Evolutionary conservation across 2,888 invertebrate species (phyloP), one percentile per base, ranked within the genome.

Genomic region (Clepsis dumicolana): DNA sequence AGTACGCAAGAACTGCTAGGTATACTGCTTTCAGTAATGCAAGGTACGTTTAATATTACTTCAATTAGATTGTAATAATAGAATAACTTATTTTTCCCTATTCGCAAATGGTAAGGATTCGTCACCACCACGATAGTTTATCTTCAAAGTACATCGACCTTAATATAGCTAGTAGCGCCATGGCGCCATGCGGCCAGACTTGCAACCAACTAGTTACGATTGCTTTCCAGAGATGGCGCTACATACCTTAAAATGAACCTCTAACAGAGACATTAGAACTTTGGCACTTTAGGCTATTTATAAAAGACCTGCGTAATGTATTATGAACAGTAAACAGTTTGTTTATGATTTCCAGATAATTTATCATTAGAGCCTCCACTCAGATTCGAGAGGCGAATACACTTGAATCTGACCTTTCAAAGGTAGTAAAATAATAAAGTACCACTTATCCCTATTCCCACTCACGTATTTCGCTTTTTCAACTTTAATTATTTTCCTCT

Each of bases 241-340:
- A 67, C 38, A n/a, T 38, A 54, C n/a, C 62, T 27, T 25, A 44
- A 29, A 27, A 16, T 35, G 38, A 32, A 18, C 18, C 57, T 52
- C 21, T 38, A 38, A 57, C 44, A 56, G 29, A 8, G 24, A 56
- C 32, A 41, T 73, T 76, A 67, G 75, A 75, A 76, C 76, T 71
- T 75, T 72, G 71, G 72, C 70, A 70, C 66, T 71, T 65, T 73
- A 66, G 59, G 50, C 52, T 52, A 57, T 64, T 65, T 21, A 21
- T 21, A 60, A 53, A 18, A 44, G 18, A 21, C 48, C 48, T 21
- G 44, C 2, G 53, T 54, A 48, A 57, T 25, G 48, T 67, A 69
- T 64, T 54, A 10, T 14, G 32, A 12, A 35, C 4, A 38, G 4
- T 52, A 50, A 24, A 53, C 16, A 16, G 16, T 24, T 25, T 24